Conservation (phyloP, 64 coral and sea anemone genomes). For the Pachyseris speciosa region DNA sequence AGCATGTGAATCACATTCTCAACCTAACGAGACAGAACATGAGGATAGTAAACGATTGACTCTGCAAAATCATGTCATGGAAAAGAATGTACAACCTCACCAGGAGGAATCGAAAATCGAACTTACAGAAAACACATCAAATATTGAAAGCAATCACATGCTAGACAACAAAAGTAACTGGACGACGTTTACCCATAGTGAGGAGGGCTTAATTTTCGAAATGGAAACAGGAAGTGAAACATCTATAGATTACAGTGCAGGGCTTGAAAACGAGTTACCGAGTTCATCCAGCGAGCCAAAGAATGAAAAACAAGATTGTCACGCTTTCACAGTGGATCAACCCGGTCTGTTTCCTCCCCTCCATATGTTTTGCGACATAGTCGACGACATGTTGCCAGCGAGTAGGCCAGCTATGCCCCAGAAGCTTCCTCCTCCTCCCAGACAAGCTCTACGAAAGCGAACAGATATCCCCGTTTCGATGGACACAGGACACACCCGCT, state of each 20-base stretch:
- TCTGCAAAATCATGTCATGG: not conserved
- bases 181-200: not conserved
- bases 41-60: not conserved
- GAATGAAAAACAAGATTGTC: not conserved
- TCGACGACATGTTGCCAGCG: not conserved
- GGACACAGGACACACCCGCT: not conserved
- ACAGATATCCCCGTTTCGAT: not conserved
- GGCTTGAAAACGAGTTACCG: not conserved
- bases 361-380: slow-evolving; percentile 3
- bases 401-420: not conserved
- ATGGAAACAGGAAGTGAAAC: slow-evolving; percentile 11
- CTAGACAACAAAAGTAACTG: not conserved
- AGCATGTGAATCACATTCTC: not conserved
- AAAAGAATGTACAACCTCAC: not conserved
- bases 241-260: not conserved
- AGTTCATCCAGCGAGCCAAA: not conserved
- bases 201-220: slow-evolving; percentile 26
- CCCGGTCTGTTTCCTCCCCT: slow-evolving; percentile 7
- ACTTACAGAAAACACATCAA: not conserved
- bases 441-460: slow-evolving; percentile 12
- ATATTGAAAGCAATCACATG: not conserved
- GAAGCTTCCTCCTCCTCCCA: slow-evolving; percentile 17
- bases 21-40: not conserved
- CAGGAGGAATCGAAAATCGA: not conserved
- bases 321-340: not conserved